Percentiles rank a stretch among this genome's conserved stretches.
Conservation (phyloP, 2,113 vertebrate species). For the Tylochromis polylepis region DNA sequence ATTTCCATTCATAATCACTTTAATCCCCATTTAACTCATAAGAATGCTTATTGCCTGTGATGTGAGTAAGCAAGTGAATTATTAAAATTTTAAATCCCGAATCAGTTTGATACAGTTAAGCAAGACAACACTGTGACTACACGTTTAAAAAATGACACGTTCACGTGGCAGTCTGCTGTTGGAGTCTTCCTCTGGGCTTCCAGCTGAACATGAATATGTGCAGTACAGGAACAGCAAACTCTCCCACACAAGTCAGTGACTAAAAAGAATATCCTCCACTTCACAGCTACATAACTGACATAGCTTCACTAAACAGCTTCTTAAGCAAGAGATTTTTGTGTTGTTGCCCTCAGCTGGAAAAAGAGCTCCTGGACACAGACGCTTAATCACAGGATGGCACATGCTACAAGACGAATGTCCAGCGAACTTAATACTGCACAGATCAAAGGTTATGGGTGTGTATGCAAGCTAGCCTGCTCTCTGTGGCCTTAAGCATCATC, state of each 20-base stretch:
- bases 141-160: not conserved
- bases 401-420: not conserved
- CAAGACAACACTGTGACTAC: not conserved
- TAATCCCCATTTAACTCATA: not conserved
- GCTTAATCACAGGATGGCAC: constrained; percentile 1
- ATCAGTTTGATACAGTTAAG: not conserved
- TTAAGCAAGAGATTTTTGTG: not conserved
- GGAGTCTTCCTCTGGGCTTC: not conserved
- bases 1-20: not conserved
- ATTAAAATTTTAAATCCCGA: not conserved
- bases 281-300: not conserved
- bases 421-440: not conserved
- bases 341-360: not conserved
- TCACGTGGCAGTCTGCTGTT: not conserved
- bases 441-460: not conserved
- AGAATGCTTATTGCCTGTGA: not conserved
- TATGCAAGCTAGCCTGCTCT: not conserved
- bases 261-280: not conserved
- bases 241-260: not conserved
- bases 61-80: not conserved
- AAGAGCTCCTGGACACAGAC: not conserved
- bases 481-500: not conserved
- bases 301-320: not conserved
- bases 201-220: not conserved
- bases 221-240: not conserved